A percentile compares a stretch with the other conserved stretches of the same genome.
Conservation (phyloP, 2,797 vertebrate genomes). For the Aphelocoma californica region DNA sequence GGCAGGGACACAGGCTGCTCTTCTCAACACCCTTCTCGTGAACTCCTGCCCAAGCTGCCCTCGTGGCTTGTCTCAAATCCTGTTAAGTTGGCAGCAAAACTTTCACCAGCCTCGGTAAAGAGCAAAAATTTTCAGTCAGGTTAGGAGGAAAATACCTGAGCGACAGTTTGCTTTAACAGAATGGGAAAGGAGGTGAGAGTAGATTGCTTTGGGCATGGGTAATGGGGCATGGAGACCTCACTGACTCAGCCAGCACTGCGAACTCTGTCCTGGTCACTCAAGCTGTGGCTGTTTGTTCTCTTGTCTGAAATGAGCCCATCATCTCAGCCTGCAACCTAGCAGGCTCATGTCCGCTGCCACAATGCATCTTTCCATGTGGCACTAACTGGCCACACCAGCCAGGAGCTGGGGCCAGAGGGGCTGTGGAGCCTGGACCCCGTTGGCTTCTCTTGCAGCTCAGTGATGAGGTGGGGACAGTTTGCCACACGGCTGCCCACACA, state of each 20-base stretch:
- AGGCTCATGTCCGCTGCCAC: slow-evolving; percentile 29
- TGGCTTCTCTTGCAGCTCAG: background rate
- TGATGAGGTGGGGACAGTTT: background rate
- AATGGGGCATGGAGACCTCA: slow-evolving; percentile 61
- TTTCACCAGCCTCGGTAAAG: slow-evolving; percentile 7
- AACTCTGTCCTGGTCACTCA: slow-evolving; percentile 6
- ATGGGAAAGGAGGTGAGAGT: background rate
- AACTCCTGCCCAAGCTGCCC: background rate
- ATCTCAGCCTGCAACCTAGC: background rate
- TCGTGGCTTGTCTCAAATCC: background rate
- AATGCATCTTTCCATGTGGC: background rate
- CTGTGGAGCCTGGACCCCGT: background rate
- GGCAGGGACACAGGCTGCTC: background rate
- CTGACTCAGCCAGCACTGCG: background rate
- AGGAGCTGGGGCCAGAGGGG: background rate
- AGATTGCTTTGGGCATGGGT: slow-evolving; percentile 51
- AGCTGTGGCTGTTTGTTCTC: slow-evolving; percentile 16
- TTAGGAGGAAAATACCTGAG: background rate
- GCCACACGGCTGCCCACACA: background rate
- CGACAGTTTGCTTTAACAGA: background rate
- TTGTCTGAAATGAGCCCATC: slow-evolving; percentile 6
- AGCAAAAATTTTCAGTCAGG: background rate
- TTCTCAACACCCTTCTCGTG: background rate
- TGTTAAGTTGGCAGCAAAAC: background rate
- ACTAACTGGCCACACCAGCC: background rate